Evolutionary conservation across 2,888 invertebrate genomes (phyloP), one percentile per base, ranked within the genome.

Genomic region (Seira ritae): DNA sequence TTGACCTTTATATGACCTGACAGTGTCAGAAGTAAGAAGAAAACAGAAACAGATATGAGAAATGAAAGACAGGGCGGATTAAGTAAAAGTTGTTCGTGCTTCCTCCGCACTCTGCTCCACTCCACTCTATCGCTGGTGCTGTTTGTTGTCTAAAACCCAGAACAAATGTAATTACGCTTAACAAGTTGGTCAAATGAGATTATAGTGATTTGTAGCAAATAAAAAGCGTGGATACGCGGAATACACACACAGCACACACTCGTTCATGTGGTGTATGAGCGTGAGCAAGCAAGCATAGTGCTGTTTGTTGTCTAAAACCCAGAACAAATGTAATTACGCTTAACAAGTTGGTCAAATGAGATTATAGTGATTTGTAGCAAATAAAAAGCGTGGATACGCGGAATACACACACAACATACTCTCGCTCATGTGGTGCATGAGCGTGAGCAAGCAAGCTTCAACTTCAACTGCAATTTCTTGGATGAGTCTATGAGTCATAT

Each of bases 251-350:
- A 24, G 31, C 15, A 69, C 37, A 50, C 15, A 31, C 31, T 20
- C 15, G 46, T 19, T 8, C 23, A 55, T 55, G 23, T 8, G n/a
- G 19, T 55, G 23, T 20, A 19, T 66, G 4, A 4, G 8, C 66
- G n/a, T 12, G 2, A 22, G 66, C 19, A 20, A 65, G 20, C 12
- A 66, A 31, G 19, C 20, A 19, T 2, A 70, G 31, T 31, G 31
- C 8, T 31, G 31, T 31, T 31, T 23, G 24, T 72, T 60, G 72
- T 31, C 15, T 72, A 50, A 79, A 67, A 71, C 50, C 50, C 66
- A 65, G 72, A 79, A 72, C 66, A 72, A 79, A 79, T 78, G 79
- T 72, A 72, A 79, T 79, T 72, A 66, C 15, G 24, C 17, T 22
- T 42, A 67, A 42, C 72, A 65, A 70, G 68, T 76, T 76, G 62